Conservation (phyloP, 1,140 invertebrate genomes). For the Euwallacea fornicatus region DNA sequence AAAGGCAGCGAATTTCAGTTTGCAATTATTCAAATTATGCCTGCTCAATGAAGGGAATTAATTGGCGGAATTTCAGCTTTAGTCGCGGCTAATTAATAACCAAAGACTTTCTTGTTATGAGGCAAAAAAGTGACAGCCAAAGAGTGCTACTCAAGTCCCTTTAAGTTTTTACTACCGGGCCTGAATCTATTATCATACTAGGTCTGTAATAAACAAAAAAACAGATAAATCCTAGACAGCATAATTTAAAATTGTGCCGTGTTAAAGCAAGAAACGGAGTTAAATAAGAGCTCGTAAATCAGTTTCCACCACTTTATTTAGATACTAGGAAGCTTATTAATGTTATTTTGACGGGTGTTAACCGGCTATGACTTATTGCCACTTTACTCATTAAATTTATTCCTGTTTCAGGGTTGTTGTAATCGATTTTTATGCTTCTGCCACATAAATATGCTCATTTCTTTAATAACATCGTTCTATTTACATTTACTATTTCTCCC, state of each 20-base stretch:
- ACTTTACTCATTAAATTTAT: constrained; percentile 21
- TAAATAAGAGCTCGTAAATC: constrained; percentile 20
- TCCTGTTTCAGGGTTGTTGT: no score
- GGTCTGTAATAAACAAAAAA: neutral
- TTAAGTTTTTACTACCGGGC: neutral
- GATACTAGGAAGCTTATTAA: constrained; percentile 26
- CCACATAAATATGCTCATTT: no score
- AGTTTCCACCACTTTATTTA: constrained; percentile 24
- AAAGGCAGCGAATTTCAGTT: no score
- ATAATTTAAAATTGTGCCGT: constrained; percentile 20
- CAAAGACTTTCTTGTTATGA: neutral
- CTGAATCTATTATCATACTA: constrained; percentile 3
- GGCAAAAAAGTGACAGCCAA: neutral
- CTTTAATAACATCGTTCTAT: no score
- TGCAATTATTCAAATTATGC: no score
- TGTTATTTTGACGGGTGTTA: constrained; percentile 20
- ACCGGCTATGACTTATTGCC: constrained; percentile 23
- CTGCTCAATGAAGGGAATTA: no score
- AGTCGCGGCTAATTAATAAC: neutral
- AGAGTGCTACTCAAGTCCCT: neutral
- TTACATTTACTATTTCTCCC: no score
- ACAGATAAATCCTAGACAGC: constrained; percentile 10
- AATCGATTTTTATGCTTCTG: no score
- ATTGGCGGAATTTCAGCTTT: neutral
- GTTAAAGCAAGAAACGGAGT: neutral